Base-by-base conservation (phyloP, 1,140 invertebrate species). In the Eumaeus atala region DNA sequence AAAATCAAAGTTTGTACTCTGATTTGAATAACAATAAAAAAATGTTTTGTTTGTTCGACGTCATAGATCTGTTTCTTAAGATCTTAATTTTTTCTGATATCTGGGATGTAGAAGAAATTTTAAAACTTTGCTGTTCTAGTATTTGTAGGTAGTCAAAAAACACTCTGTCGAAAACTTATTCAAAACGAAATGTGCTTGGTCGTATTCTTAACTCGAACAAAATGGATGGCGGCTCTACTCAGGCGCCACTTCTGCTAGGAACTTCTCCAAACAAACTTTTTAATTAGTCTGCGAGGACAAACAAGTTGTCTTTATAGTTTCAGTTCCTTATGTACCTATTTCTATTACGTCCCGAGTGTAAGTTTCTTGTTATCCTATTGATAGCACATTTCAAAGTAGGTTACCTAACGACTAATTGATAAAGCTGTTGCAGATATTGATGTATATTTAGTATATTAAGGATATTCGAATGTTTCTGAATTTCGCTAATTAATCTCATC, bases 281-380 rank as follows among this genome's bases (percentile, higher is more conserved):
- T 87, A 87, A 87, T 87, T 87, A 87, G 79, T 84, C 78, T 74
- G 66, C 68, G 67, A 84, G 72, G 69, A 81, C 79, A 84, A 84
- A 84, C 81, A 84, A 79, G 74, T 76, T 74, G 71, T 78, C 77
- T 71, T 72, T 72, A 66, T 77, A 74, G 67, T 73, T 77, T 64
- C 62, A 70, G 54, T 54, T 53, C 51, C 38, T 49, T 70, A 66
- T 64, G 67, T 73, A 64, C 56, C 44, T 62, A 61, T 59, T 54
- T 48, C 48, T 47, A 52, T 55, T 35, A 58, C 50, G 40, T 16
- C 51, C 40, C 11, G 18, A 33, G 51, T 33, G 44, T 21, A 40
- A 53, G 51, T 40, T 44, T 53, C 38, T 33, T 40, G 37, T 44
- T 44, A 42, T 53, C 37, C 51, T 16, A 53, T 40, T 33, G 51